Conservation (phyloP, 2,888 invertebrate genomes). For the Chloroclystis v-ata region DNA sequence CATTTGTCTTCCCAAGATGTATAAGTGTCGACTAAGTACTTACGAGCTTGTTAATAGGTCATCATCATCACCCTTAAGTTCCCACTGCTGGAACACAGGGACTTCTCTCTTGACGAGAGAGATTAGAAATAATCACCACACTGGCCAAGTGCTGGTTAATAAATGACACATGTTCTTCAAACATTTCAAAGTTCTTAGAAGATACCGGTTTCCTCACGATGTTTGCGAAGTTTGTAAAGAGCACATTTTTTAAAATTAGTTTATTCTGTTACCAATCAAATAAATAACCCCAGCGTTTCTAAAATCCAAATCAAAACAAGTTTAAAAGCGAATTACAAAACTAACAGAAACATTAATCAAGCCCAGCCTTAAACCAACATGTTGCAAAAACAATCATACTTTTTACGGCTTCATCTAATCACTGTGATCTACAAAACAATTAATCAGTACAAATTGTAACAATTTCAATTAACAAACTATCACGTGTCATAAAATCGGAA, state of each 20-base stretch:
- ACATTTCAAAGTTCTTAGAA: too few relatives aligned
- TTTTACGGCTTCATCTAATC: constrained; percentile 25
- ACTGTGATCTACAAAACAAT: constrained; percentile 27
- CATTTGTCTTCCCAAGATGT: constrained; percentile 1
- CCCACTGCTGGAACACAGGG: too few relatives aligned
- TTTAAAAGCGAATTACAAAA: constrained; percentile 6
- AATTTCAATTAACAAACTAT: constrained; percentile 29
- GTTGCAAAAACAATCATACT: constrained; percentile 24
- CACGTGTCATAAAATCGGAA: constrained; percentile 22
- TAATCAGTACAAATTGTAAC: constrained; percentile 27
- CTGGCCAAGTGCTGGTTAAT: too few relatives aligned
- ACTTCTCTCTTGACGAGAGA: too few relatives aligned
- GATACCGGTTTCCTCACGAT: too few relatives aligned
- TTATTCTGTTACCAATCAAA: too few relatives aligned
- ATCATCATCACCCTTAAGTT: too few relatives aligned
- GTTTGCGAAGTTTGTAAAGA: too few relatives aligned
- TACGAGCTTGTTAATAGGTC: too few relatives aligned
- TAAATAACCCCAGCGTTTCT: not conserved
- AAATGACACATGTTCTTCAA: too few relatives aligned
- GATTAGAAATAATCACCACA: too few relatives aligned
- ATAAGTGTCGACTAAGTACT: not conserved
- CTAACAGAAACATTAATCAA: constrained; percentile 14
- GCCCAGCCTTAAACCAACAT: constrained; percentile 17
- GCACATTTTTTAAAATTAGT: too few relatives aligned
- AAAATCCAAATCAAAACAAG: not conserved